Evolutionary conservation across 2,797 vertebrate species (phyloP), one percentile per base, ranked within the genome.

Genomic region (Chromobotia macracanthus): DNA sequence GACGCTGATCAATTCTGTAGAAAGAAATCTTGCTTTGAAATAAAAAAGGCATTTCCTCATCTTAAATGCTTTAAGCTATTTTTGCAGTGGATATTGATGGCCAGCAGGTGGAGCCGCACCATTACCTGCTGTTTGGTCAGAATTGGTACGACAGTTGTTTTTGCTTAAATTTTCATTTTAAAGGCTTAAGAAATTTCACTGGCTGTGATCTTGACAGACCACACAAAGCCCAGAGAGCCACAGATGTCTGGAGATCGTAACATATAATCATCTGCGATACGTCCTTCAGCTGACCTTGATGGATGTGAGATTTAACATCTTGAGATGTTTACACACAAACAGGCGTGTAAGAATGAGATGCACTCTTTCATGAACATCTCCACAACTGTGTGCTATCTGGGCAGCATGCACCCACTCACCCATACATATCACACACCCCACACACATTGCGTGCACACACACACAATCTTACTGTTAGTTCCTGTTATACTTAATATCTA

Each of bases 1-100:
- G 44, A 60, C 21, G 67, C 63, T 55, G 63, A 9, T 60, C 35
- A 5, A 65, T 75, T 41, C 19, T 16, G 31, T 80, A 72, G 75
- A 80, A 82, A 82, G 71, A 48, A 80, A 72, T 80, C 75, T 80
- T 75, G 67, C 74, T 71, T 77, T 71, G 61, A 67, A n/a, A n/a
- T n/a, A n/a, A 75, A 41, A 73, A 77, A 77, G 16, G 74, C 74
- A 76, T 60, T 25, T 56, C 4, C 7, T 16, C 8, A 31, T 61
- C 15, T 77, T 67, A 11, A 67, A 28, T 58, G 48, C 15, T 75
- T 21, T n/a, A n/a, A 4, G 48, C 51, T 1, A 0, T 25, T 63
- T 65, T 55, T 75, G 75, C 72, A 72, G 61, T 83, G 67, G 35
- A 58, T 61, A 21, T 19, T 15, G 18, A 25, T 65, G 79, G 56